phyloP scores from a whole-genome alignment of 2,888 invertebrate species.

The Eupithecia insigniata region DNA sequence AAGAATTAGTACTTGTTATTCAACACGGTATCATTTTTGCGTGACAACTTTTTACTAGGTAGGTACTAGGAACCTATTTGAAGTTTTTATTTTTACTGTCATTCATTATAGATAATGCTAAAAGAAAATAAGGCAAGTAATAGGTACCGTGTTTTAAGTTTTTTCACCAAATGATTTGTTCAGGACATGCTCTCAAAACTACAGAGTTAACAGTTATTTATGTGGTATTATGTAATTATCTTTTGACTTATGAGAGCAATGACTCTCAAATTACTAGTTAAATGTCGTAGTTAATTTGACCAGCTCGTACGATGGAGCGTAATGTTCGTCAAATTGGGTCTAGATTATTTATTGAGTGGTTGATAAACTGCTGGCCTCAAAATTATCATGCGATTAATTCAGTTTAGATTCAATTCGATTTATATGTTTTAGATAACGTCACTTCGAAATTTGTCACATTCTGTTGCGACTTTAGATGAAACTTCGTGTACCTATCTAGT shows the following conservation, averaged over 20 bases:
- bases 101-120: background rate
- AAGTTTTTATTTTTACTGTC: background rate
- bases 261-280: conserved; percentile 19
- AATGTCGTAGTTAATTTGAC: conserved; percentile 8
- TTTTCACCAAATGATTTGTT: background rate
- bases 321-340: conserved; percentile 19
- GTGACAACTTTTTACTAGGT: background rate
- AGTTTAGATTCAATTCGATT: conserved; percentile 20
- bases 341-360: conserved; percentile 17
- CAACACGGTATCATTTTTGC: conserved; percentile 12
- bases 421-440: conserved; percentile 14
- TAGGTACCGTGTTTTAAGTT: background rate
- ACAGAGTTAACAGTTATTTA: background rate
- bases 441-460: conserved; percentile 11
- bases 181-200: background rate
- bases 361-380: conserved; percentile 23
- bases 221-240: background rate
- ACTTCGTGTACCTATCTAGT: background rate
- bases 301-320: conserved; percentile 1
- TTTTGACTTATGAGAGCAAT: conserved; percentile 17
- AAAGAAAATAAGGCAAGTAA: background rate
- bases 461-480: conserved; percentile 6
- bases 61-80: too few relatives aligned
- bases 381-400: conserved; percentile 27
- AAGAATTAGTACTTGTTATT: conserved; percentile 1